A percentile compares a stretch with the other conserved stretches of the same genome.
Conservation (phyloP, 2,888 invertebrate species). For the Drosophila meridionalis region DNA sequence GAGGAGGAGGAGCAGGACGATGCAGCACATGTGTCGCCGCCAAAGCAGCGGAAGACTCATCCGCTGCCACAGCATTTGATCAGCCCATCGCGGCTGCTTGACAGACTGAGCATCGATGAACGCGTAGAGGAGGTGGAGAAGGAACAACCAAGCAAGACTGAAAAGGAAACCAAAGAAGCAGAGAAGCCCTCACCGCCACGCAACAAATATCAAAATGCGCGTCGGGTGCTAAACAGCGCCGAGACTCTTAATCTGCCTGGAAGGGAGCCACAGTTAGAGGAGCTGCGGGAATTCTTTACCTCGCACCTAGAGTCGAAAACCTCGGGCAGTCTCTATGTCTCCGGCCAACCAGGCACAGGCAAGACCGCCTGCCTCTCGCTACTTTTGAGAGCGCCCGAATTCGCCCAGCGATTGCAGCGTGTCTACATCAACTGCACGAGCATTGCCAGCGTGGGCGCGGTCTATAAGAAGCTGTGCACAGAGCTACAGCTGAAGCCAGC, state of each 20-base stretch:
- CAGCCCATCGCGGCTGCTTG: slow-evolving; percentile 82
- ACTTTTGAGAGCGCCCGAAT: slow-evolving; percentile 88
- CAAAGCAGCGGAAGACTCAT: slow-evolving; percentile 78
- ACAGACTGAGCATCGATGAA: slow-evolving; percentile 83
- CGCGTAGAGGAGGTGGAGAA: slow-evolving; percentile 20
- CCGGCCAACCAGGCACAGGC: slow-evolving; percentile 98
- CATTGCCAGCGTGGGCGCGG: slow-evolving; percentile 92
- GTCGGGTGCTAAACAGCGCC: slow-evolving; percentile 83
- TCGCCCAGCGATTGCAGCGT: slow-evolving; percentile 85
- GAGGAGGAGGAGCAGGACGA: slow-evolving; percentile 41
- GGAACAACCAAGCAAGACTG: slow-evolving; percentile 43
- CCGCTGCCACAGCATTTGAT: slow-evolving; percentile 69
- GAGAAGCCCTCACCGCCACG: slow-evolving; percentile 54
- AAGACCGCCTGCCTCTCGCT: slow-evolving; percentile 95
- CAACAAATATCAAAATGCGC: slow-evolving; percentile 84
- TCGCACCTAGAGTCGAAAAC: slow-evolving; percentile 88
- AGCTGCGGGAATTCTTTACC: slow-evolving; percentile 89
- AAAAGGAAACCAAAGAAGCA: slow-evolving; percentile 4
- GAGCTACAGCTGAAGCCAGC: slow-evolving; percentile 88
- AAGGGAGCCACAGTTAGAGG: slow-evolving; percentile 91
- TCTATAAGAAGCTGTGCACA: slow-evolving; percentile 91
- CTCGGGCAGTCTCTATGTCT: slow-evolving; percentile 95
- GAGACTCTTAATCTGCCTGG: slow-evolving; percentile 88
- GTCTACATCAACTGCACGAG: slow-evolving; percentile 94
- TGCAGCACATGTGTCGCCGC: slow-evolving; percentile 75